Conservation (phyloP, 2,113 vertebrate genomes). For the Mesitornis unicolor region DNA sequence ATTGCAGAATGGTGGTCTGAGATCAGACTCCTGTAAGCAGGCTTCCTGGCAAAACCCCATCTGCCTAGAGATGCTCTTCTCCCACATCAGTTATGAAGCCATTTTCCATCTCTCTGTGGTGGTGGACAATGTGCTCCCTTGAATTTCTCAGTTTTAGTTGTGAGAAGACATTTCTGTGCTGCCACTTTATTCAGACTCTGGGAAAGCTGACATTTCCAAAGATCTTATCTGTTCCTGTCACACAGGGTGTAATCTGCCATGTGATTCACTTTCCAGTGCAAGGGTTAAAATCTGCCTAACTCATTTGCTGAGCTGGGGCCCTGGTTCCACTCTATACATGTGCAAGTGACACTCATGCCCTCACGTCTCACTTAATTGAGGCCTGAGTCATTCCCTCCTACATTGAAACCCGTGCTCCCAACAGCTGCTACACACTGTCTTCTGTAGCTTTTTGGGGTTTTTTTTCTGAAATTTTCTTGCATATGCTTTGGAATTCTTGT, state of each 20-base stretch:
- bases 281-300: background rate
- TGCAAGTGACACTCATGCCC: background rate
- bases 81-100: background rate
- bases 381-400: constrained; percentile 35
- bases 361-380: background rate
- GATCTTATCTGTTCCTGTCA: background rate
- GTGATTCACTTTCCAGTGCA: background rate
- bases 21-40: background rate
- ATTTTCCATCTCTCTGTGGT: background rate
- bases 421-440: background rate
- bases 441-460: background rate
- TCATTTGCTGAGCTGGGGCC: background rate
- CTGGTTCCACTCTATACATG: background rate
- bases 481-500: background rate
- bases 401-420: background rate
- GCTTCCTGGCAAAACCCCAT: background rate
- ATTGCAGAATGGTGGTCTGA: background rate
- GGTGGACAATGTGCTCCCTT: background rate
- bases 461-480: background rate
- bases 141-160: background rate
- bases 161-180: background rate
- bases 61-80: background rate
- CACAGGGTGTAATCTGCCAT: rapidly evolving
- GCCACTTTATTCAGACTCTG: background rate
- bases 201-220: background rate